Base-by-base conservation (phyloP, 2,888 invertebrate genomes). In the Drosophila maculinotata region DNA sequence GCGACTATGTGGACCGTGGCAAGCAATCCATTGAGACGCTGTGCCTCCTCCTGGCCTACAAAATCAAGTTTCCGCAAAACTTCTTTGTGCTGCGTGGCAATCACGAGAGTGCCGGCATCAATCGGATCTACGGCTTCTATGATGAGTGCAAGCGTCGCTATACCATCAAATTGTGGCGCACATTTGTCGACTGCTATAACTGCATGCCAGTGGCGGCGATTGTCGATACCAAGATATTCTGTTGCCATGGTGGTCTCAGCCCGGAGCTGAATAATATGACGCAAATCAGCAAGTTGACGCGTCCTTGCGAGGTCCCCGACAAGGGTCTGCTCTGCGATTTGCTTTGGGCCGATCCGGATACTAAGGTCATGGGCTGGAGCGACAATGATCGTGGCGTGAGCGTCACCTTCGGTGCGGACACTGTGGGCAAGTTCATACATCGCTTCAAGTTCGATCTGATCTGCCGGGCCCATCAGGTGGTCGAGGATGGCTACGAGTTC, bases 151-250 rank as follows among this genome's bases (percentile, higher is more conserved):
- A 96, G 92, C 92, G 94, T 89, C 93, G 95, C 86, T 99, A 98
- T 93, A 98, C 98, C 93, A 98, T 99, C 90, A 99, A 99, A 92
- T 92, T 99, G 90, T 99, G 99, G 98, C 98, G 99, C 93, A 98
- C 98, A 10, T 99, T 99, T 93, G 98, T 98, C 89, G 98, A 99
- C 92, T 99, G 98, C 92, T 99, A 99, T 92, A 99, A 99, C 93
- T 98, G 98, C 91, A 94, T 99, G 92, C 99, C 99, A 20, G 98
- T 99, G 17, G 98, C 98, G 36, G 98, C 99, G 76, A 98, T 99
- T 91, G 96, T 97, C 92, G 94, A 97, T 90, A 94, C 94, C 90
- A 94, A 94, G 91, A 95, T 95, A 79, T 95, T 95, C 92, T 95
- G 94, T 90, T 95, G 95, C 90, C 95, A 95, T 87, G 95, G 95